Evolutionary conservation across 2,888 invertebrate genomes (phyloP).

Genomic region (Dynastes tityus): DNA sequence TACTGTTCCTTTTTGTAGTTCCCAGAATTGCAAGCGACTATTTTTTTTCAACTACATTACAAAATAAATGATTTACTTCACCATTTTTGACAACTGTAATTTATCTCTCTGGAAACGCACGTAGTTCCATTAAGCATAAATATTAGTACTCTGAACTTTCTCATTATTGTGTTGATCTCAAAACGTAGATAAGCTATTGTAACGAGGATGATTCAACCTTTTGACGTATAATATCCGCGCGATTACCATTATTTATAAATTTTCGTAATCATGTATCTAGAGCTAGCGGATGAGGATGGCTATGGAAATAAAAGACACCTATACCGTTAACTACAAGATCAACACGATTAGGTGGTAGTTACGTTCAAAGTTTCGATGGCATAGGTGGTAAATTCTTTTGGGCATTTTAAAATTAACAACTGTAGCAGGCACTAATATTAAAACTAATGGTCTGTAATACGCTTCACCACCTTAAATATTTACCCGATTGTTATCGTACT

Average conservation of each 20-base stretch:
- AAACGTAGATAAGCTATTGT: conserved; percentile 16
- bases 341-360: neutral
- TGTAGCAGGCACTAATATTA: neutral
- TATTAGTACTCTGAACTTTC: conserved; percentile 1
- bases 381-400: conserved; percentile 8
- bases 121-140: neutral
- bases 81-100: conserved; percentile 20
- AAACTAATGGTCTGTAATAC: conserved; percentile 24
- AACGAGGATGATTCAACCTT: conserved; percentile 17
- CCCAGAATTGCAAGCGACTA: no score
- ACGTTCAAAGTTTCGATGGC: conserved; percentile 14
- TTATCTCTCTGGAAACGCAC: neutral
- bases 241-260: no score
- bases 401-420: conserved; percentile 17
- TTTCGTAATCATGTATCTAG: no score
- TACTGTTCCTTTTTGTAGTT: neutral
- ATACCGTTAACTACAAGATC: no score
- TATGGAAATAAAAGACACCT: no score
- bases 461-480: conserved; percentile 33
- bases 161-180: neutral
- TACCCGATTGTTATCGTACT: conserved; percentile 19
- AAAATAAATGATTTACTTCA: conserved; percentile 7
- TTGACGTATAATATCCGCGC: neutral
- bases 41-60: neutral
- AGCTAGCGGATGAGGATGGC: no score